Percentiles rank a stretch among this genome's conserved stretches.
Conservation (phyloP, 2,113 vertebrate genomes). For the Plestiodon gilberti region DNA sequence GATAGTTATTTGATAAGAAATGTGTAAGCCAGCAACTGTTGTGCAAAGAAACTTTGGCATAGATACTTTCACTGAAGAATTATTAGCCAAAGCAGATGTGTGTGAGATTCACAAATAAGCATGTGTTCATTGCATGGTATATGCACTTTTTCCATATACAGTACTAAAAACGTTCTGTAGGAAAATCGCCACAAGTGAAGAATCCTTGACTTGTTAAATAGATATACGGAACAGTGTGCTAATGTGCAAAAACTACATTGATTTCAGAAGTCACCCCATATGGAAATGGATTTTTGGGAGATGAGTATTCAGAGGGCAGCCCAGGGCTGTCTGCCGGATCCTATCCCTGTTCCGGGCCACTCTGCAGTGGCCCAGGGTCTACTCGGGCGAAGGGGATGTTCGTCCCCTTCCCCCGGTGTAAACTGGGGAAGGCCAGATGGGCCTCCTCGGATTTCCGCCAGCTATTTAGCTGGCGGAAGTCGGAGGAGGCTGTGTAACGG, state of each 20-base stretch:
- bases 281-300: too few relatives aligned
- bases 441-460: too few relatives aligned
- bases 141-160: not conserved
- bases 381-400: too few relatives aligned
- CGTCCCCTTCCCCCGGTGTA: too few relatives aligned
- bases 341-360: too few relatives aligned
- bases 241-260: not conserved
- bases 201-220: not conserved
- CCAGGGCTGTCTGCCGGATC: too few relatives aligned
- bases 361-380: too few relatives aligned
- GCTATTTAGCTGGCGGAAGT: too few relatives aligned
- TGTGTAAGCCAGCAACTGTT: not conserved
- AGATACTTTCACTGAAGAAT: not conserved
- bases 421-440: too few relatives aligned
- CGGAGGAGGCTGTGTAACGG: too few relatives aligned
- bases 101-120: not conserved
- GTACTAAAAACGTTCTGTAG: not conserved
- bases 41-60: not conserved
- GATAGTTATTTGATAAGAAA: not conserved
- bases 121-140: not conserved
- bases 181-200: not conserved
- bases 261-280: not conserved
- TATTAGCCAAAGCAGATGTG: not conserved
- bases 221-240: not conserved
- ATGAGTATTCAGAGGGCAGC: too few relatives aligned